Evolutionary conservation across 1,140 invertebrate species (phyloP).

Genomic region (Drosophila seguyi): DNA sequence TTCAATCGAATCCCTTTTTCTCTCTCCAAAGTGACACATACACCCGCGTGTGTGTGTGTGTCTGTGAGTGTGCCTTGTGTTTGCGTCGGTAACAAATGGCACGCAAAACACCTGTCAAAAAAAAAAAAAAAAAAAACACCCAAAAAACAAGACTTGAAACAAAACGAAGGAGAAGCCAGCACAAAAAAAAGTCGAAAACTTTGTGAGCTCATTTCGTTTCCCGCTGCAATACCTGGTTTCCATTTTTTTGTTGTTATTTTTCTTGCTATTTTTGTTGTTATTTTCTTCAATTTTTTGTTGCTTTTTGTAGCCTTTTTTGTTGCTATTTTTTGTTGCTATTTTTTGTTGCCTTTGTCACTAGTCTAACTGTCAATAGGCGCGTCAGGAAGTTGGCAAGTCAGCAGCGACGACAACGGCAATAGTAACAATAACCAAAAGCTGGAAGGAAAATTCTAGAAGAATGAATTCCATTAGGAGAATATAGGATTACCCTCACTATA

Average conservation of each 20-base stretch:
- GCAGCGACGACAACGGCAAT: constrained; percentile 14
- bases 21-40: constrained; percentile 23
- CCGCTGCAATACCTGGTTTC: constrained; percentile 1
- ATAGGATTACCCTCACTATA: constrained; percentile 1
- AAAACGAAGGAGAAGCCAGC: constrained; percentile 6
- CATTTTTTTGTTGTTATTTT: no score
- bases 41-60: not conserved
- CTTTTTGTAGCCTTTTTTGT: not conserved
- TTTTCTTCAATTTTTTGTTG: not conserved
- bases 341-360: constrained; percentile 42
- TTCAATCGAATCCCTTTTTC: constrained; percentile 1
- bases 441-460: not conserved
- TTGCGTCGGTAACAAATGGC: constrained; percentile 49
- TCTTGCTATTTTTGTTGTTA: no score
- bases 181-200: constrained; percentile 19
- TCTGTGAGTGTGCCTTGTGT: constrained; percentile 5
- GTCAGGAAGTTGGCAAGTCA: constrained; percentile 41
- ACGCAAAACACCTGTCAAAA: constrained; percentile 60
- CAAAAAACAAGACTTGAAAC: constrained; percentile 28
- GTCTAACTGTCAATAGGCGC: constrained; percentile 49
- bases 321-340: not conserved
- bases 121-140: not conserved
- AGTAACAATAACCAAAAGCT: constrained; percentile 15
- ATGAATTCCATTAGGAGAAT: not conserved
- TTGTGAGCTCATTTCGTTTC: constrained; percentile 49